Base-by-base conservation (phyloP, 1,140 invertebrate genomes). In the Spodoptera litura region DNA sequence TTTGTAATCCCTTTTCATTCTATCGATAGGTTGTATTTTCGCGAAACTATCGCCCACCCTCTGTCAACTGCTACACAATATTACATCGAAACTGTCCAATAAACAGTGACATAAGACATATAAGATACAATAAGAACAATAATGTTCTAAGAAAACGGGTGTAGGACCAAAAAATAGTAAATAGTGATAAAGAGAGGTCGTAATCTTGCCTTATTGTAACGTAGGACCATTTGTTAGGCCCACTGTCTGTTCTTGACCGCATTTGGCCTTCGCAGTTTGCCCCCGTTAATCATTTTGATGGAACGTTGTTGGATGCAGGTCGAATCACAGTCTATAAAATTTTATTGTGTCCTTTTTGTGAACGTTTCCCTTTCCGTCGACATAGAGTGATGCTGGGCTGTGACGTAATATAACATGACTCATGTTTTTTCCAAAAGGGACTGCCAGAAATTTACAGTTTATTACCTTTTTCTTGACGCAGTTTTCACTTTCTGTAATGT, bases 211-310 rank as follows among this genome's bases (percentile, higher is more conserved):
- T 56, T 71, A 71, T 71, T 55, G 68, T 56, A 51, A 56, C 52
- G 12, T 71, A 20, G 68, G 55, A 56, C 52, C 51, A 71, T 71
- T 71, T 71, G 44, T 71, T 71, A 71, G 12, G 68, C 27, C 68
- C 15, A 71, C 68, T 55, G 68, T 71, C 68, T 35, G 68, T 51
- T 56, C 52, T 51, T 71, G 68, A 71, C 68, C 68, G 68, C 68
- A 20, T 27, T 71, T 71, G 68, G 38, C 68, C 68, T 56, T 56
- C 51, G 52, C 10, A 55, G 13, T 52, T 8, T 25, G 13, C 6
- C 52, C 27, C 27, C 68, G 68, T 71, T 55, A 71, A 71, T 71
- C 68, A 71, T 56, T 71, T 71, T 71, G 52, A 56, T 56, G 10
- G 13, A 35, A 53, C 52, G 27, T 56, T 38, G 49, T 52, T 55